These are phyloP conservation scores for Bergia sp. DNA, from an alignment of 92 coral and sea anemone genomes.

Conservation along the genomic window DNA sequence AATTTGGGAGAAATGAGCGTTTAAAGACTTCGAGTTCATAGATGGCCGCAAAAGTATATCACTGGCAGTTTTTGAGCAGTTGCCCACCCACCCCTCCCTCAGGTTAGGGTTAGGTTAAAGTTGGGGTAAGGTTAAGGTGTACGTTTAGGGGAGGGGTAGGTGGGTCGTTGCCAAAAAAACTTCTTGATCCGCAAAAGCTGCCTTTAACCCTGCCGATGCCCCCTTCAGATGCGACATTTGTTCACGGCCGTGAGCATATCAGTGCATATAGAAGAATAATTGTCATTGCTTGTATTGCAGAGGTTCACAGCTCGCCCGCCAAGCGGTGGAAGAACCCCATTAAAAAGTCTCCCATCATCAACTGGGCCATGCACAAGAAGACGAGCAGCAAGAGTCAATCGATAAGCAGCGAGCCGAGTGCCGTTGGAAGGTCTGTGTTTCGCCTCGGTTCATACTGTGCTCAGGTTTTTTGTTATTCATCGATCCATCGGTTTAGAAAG, in stretches of 20 bases:
- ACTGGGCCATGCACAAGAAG: conserved; percentile 94
- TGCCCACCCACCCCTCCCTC: no score
- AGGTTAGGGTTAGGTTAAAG: no score
- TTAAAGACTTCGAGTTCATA: no score
- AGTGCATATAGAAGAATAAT: not conserved
- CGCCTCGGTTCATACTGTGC: not conserved
- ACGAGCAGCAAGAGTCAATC: conserved; percentile 62
- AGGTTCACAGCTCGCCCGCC: conserved; percentile 63
- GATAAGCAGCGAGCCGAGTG: conserved; percentile 46
- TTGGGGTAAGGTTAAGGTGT: no score
- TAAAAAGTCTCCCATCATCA: conserved; percentile 85
- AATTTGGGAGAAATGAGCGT: no score
- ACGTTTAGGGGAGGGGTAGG: no score
- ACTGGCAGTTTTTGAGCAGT: no score
- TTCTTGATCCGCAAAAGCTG: no score
- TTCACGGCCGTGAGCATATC: not conserved
- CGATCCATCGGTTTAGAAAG: not conserved
- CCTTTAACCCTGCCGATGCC: no score
- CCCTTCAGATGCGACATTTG: no score
- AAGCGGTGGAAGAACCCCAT: conserved; percentile 90
- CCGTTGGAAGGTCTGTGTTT: conserved; percentile 13
- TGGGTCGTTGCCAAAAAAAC: no score
- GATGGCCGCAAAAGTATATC: no score
- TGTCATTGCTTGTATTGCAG: conserved; percentile 25
- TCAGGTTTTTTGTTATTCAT: not conserved